A percentile compares a stretch with the other conserved stretches of the same genome.
These are phyloP conservation scores for Galagoides demidoff DNA, from an alignment of 2,797 vertebrate genomes.

Conservation along the genomic window DNA sequence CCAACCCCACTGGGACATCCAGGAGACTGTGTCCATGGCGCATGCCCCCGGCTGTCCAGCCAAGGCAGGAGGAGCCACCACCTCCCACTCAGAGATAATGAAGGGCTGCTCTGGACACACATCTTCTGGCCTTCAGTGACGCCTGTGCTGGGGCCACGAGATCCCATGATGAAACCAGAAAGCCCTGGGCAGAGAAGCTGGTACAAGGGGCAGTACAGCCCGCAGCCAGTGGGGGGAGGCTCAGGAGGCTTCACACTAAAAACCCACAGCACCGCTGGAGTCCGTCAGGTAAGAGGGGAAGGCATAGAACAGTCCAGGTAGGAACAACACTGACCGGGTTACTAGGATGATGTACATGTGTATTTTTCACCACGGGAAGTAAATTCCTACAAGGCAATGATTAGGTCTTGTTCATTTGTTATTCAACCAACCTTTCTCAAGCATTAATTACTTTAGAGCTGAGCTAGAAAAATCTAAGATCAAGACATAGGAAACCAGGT, in stretches of 20 bases:
- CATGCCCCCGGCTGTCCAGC: neutral
- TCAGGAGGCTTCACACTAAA: neutral
- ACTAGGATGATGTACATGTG: neutral
- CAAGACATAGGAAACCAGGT: neutral
- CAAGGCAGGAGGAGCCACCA: neutral
- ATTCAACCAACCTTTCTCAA: neutral
- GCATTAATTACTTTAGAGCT: neutral
- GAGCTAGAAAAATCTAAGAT: neutral
- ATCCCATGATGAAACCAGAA: neutral
- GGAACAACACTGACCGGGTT: neutral
- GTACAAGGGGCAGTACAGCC: neutral
- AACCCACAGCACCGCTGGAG: too few species aligned
- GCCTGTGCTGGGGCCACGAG: too few species aligned
- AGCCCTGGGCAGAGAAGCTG: neutral
- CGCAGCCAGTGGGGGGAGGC: neutral
- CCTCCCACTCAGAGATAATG: neutral
- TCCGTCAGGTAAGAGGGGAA: rapidly evolving
- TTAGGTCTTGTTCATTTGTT: neutral
- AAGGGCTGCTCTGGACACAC: neutral
- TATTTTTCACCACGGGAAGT: neutral
- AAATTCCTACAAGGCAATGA: too few species aligned
- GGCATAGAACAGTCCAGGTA: rapidly evolving
- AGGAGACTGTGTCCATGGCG: neutral
- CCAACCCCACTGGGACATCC: neutral
- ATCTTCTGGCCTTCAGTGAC: too few species aligned